phyloP scores from a whole-genome alignment of 2,113 vertebrate species.

The Pterocles orientalis region DNA sequence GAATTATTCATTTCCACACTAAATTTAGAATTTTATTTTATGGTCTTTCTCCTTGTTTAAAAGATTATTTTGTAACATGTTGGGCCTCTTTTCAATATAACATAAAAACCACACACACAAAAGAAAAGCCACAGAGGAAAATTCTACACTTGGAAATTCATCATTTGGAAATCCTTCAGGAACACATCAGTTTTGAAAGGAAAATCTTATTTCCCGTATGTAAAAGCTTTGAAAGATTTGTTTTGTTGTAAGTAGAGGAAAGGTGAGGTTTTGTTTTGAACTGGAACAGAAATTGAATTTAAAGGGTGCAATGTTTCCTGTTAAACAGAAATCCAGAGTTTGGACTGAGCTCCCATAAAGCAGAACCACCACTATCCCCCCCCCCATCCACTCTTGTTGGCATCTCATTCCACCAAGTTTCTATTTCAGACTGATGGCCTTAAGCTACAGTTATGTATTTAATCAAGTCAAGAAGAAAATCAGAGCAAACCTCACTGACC shows the following conservation, averaged over 20 bases:
- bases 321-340: neutral
- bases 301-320: neutral
- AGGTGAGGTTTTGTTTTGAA: neutral
- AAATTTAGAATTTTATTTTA: neutral
- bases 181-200: neutral
- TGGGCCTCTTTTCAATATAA: neutral
- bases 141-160: neutral
- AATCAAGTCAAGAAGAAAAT: slow-evolving; percentile 38
- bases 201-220: neutral
- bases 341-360: neutral
- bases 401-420: neutral
- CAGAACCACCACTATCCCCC: neutral
- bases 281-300: neutral
- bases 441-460: neutral
- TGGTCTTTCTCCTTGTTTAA: neutral
- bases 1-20: neutral
- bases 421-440: neutral
- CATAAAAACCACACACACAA: neutral
- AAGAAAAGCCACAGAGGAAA: neutral
- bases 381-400: neutral
- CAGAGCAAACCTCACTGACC: neutral
- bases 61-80: neutral
- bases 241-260: neutral
- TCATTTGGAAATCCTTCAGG: neutral
- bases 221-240: neutral